Base-by-base conservation (phyloP, 2,797 vertebrate species). In the Melanotaenia maccullochi region DNA sequence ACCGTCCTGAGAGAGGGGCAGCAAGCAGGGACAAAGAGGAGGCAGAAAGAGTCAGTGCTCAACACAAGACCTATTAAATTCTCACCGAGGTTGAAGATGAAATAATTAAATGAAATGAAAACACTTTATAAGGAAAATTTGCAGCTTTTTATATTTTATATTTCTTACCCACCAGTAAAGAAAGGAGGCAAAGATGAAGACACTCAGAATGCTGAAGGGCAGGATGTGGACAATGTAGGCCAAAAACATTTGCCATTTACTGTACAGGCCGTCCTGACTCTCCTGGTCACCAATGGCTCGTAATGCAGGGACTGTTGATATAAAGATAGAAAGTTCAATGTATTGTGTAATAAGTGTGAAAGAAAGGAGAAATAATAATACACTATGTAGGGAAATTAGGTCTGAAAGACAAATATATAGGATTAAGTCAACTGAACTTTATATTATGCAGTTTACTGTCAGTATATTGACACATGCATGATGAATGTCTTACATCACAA, bases 221-320 rank as follows among this genome's bases (percentile, higher is more conserved):
- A 99, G 90, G 76, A 95, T 95, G 28, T 99, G 97, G 57, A 98
- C 81, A 75, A 97, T 89, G 20, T 98, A 99, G 61, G 97, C 96
- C 86, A 98, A 68, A 85, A 98, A 95, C 96, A 99, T 97, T 87
- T 98, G 96, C 97, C 98, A 98, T 88, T 97, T 99, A 72, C 95
- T 94, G 83, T 99, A 99, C 60, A 99, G 93, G 32, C 97, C 97
- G 0, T 99, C 97, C 85, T 97, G 96, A 81, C 96, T 99, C 92
- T 99, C 97, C 91, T 96, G 97, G 85, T 99, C 97, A 20, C 96
- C 88, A 63, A 99, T 93, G 22, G 97, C 96, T 82, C 97, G 93
- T 63, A 99, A 65, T 51, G 96, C 91, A 4, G 97, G 94, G 85
- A 98, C 98, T 99, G 85, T 71, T 79, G 24, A 42, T 35, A 24